A percentile compares a stretch with the other conserved stretches of the same genome.
phyloP scores from a whole-genome alignment of 1,140 invertebrate genomes.

The Drosophila quadrilineata region DNA sequence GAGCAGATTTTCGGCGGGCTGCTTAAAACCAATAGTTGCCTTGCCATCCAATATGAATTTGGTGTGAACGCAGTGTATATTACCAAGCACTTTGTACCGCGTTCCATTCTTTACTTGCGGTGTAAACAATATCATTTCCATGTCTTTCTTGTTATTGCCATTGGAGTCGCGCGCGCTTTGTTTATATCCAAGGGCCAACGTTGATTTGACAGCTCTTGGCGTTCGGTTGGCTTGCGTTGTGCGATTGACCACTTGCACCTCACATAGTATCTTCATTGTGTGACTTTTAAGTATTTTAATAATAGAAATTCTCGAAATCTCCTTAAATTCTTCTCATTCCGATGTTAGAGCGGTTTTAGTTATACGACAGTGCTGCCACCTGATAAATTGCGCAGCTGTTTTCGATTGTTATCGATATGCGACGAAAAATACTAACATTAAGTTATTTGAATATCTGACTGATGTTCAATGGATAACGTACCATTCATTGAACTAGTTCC shows the following conservation, averaged over 20 bases:
- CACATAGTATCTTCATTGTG: slow-evolving; percentile 87
- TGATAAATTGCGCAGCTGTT: slow-evolving; percentile 7
- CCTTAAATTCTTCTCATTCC: no score
- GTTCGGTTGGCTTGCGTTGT: slow-evolving; percentile 79
- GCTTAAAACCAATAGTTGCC: slow-evolving; percentile 86
- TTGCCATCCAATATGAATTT: slow-evolving; percentile 89
- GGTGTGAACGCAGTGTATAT: slow-evolving; percentile 86
- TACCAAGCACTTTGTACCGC: slow-evolving; percentile 86
- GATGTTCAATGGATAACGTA: no score
- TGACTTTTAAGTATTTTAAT: background rate
- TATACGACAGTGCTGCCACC: slow-evolving; percentile 9
- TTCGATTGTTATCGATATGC: background rate
- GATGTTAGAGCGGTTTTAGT: slow-evolving; percentile 1
- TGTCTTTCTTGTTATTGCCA: slow-evolving; percentile 77
- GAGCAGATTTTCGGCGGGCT: slow-evolving; percentile 86
- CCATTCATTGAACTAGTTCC: slow-evolving; percentile 11
- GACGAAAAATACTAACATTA: no score
- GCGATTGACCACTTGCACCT: slow-evolving; percentile 85
- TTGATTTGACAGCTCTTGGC: slow-evolving; percentile 83
- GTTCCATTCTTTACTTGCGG: slow-evolving; percentile 85
- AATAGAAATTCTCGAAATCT: no score
- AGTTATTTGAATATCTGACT: no score
- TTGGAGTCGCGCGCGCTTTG: slow-evolving; percentile 49
- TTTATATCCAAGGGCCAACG: slow-evolving; percentile 85
- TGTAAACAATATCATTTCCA: slow-evolving; percentile 86